A percentile compares a stretch with the other conserved stretches of the same genome.
These are phyloP conservation scores for Lasioglossum marginatum DNA, from an alignment of 2,888 invertebrate species.

Conservation along the genomic window DNA sequence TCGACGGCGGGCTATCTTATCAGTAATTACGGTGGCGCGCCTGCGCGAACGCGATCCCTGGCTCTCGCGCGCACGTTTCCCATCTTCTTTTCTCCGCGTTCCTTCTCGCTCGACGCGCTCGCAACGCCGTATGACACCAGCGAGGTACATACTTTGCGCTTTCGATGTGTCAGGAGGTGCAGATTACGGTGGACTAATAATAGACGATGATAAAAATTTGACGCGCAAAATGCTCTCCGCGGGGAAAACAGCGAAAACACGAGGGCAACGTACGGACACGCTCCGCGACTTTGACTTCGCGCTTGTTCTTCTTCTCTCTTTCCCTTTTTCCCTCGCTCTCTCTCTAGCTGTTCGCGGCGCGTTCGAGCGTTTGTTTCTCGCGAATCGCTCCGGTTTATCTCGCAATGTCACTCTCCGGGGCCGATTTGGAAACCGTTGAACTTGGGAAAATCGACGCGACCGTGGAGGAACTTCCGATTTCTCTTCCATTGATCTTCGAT, in stretches of 20 bases:
- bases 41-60: slow-evolving; percentile 63
- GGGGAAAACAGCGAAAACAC: slow-evolving; percentile 76
- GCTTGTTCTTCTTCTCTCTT: slow-evolving; percentile 1
- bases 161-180: slow-evolving; percentile 77
- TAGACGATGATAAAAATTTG: slow-evolving; percentile 82
- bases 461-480: slow-evolving; percentile 39
- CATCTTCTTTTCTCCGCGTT: slow-evolving; percentile 45
- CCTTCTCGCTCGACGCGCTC: slow-evolving; percentile 31
- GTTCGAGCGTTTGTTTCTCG: slow-evolving; percentile 10
- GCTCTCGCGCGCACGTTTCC: slow-evolving; percentile 8
- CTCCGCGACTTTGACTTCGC: slow-evolving; percentile 46
- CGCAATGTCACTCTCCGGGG: neutral
- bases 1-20: slow-evolving; percentile 70
- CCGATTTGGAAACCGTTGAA: slow-evolving; percentile 10
- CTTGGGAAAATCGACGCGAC: neutral
- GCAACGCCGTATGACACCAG: slow-evolving; percentile 40
- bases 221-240: slow-evolving; percentile 77
- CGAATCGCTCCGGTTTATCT: slow-evolving; percentile 8
- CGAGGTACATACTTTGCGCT: slow-evolving; percentile 65
- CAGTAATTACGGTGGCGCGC: slow-evolving; percentile 69
- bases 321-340: neutral
- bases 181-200: slow-evolving; percentile 82
- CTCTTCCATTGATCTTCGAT: slow-evolving; percentile 43
- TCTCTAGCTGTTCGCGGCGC: neutral
- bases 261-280: slow-evolving; percentile 77